Percentiles rank a stretch among this genome's conserved stretches.
phyloP scores from a whole-genome alignment of 2,113 vertebrate species.

The Rhynchopsitta pachyrhyncha region DNA sequence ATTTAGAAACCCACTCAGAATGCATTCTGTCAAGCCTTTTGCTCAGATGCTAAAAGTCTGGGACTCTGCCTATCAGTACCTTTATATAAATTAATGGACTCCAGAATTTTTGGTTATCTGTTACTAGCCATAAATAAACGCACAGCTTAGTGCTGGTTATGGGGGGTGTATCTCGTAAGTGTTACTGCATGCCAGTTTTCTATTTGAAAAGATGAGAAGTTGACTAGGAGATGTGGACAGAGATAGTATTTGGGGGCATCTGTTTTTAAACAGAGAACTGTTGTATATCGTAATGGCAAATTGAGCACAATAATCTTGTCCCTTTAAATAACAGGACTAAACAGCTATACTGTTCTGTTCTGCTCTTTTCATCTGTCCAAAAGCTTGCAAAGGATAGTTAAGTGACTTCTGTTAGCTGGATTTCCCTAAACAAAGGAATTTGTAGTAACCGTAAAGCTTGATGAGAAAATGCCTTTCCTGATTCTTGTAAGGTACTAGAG shows the following conservation, averaged over 20 bases:
- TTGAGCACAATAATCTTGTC: background rate
- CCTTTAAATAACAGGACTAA: background rate
- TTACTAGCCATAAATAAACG: background rate
- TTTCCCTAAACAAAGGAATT: background rate
- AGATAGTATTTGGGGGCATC: background rate
- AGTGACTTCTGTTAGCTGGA: background rate
- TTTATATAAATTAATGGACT: background rate
- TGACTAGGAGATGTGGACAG: background rate
- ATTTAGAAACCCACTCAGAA: conserved; percentile 11
- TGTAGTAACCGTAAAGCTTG: background rate
- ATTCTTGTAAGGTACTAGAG: background rate
- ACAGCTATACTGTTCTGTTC: background rate
- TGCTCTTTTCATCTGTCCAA: background rate
- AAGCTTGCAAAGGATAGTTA: background rate
- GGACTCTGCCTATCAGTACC: background rate
- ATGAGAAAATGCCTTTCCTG: background rate
- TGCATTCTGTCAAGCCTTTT: background rate
- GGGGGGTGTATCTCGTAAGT: background rate
- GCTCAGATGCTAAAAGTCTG: conserved; percentile 18
- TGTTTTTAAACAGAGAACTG: background rate
- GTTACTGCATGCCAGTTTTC: background rate
- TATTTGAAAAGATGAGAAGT: background rate
- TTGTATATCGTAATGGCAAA: background rate
- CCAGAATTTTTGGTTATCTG: background rate
- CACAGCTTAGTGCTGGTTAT: background rate